Conservation (phyloP, 1,140 invertebrate species). For the Conus ventricosus region DNA sequence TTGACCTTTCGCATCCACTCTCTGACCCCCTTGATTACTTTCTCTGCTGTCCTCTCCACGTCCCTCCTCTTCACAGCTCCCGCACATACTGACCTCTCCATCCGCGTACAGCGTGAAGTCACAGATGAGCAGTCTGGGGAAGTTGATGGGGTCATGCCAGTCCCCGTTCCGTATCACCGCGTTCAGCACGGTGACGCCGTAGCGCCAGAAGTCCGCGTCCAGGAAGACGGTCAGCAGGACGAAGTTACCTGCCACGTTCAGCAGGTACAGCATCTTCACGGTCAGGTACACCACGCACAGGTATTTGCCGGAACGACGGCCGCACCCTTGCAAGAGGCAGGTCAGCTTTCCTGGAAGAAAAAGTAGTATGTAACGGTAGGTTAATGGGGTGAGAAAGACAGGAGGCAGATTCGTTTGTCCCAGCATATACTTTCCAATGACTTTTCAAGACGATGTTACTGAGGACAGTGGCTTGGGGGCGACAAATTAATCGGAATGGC, state of each 20-base stretch:
- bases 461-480: no score
- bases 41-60: no score
- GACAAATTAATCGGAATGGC: no score
- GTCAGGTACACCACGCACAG: conserved; percentile 75
- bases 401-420: no score
- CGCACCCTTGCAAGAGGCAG: conserved; percentile 53
- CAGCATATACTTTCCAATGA: no score
- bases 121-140: conserved; percentile 77
- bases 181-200: conserved; percentile 73
- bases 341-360: neutral
- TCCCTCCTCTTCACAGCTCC: no score
- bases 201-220: conserved; percentile 74
- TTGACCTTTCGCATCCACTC: no score
- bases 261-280: conserved; percentile 76
- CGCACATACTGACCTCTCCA: neutral
- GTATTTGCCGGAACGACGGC: conserved; percentile 73
- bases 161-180: conserved; percentile 70
- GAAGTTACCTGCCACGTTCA: conserved; percentile 76
- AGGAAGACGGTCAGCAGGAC: conserved; percentile 76
- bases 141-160: conserved; percentile 71
- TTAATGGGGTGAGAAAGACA: no score
- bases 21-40: no score
- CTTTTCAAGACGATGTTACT: no score
- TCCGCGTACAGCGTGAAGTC: conserved; percentile 73
- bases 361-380: no score